Evolutionary conservation across 30 jellyfish, hydroid and myxozoan species (phyloP).

Genomic region (Aurelia sp.): DNA sequence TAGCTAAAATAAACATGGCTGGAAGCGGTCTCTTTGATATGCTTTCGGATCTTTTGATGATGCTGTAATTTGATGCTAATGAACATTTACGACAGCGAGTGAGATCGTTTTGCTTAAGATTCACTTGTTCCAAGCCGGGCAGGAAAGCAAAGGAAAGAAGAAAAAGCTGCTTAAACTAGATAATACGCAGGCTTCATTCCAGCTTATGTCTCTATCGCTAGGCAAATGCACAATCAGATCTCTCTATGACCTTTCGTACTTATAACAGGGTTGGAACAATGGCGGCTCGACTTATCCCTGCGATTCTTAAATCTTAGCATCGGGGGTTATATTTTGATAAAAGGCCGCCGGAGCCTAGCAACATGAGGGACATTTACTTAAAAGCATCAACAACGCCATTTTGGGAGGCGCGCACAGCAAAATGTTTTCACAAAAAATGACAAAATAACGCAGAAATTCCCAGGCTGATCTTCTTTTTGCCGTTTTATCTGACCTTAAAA

Average conservation of each 20-base stretch:
- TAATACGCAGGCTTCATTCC: constrained; percentile 35
- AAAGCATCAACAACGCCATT: too few species aligned
- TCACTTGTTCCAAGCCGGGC: constrained; percentile 7
- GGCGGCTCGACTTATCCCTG: constrained; percentile 56
- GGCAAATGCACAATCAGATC: constrained; percentile 24
- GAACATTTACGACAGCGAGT: constrained; percentile 1
- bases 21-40: constrained; percentile 6
- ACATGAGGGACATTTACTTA: neutral
- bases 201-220: constrained; percentile 39
- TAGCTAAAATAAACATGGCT: too few species aligned
- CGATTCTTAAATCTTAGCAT: neutral
- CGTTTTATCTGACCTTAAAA: too few species aligned
- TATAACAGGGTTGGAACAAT: constrained; percentile 17
- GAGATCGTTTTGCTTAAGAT: constrained; percentile 6
- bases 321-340: neutral
- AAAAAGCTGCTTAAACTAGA: constrained; percentile 30
- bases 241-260: constrained; percentile 17
- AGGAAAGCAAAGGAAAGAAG: constrained; percentile 5
- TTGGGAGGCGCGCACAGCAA: too few species aligned
- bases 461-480: too few species aligned
- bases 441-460: too few species aligned
- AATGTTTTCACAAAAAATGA: too few species aligned
- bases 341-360: constrained; percentile 18
- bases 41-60: neutral
- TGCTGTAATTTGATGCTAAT: neutral